Evolutionary conservation across 2,113 vertebrate genomes (phyloP), one percentile per base, ranked within the genome.

Genomic region (Procapra przewalskii): DNA sequence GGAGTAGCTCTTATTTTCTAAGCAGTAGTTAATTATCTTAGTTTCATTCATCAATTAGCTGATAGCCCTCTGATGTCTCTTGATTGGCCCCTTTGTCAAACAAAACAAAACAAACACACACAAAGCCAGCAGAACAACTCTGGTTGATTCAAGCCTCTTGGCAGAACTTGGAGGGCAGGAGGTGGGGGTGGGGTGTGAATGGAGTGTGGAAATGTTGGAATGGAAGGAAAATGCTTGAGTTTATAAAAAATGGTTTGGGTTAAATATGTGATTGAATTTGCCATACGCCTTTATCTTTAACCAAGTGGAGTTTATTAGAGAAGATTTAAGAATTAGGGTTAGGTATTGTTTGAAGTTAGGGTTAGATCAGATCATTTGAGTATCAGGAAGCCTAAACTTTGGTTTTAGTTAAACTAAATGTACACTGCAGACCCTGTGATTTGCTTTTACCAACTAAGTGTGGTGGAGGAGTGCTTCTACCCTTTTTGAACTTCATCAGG

Each of bases 81-180:
- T 77, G 96, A 96, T 96, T 91, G 89, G 71, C 52, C 57, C 75
- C 67, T 97, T 97, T 95, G 96, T 96, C 88, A 91, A 97, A 93
- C 93, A 94, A 94, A 95, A 92, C 79, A 97, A 96, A 97, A 93
- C 94, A 96, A 97, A 96, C 93, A 96, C 50, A 45, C 4, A n/a
- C 60, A 95, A 97, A 97, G 90, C 81, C 79, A 91, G 82, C 19
- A 40, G 19, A 87, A 97, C 79, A 94, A 95, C 50, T 83, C 59
- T 12, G 31, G 48, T 77, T 89, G 91, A 87, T 94, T 92, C 81
- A 90, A 92, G 81, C 96, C 83, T 77, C 50, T 13, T 9, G 77
- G 90, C 97, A 95, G 91, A 97, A 92, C 54, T 75, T 36, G 67
- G 60, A 96, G 43, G 40, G 62, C 36, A 33, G 87, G 54, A 59